These are phyloP conservation scores for Lanistes nyassanus DNA, from an alignment of 1,140 invertebrate genomes.

Conservation along the genomic window DNA sequence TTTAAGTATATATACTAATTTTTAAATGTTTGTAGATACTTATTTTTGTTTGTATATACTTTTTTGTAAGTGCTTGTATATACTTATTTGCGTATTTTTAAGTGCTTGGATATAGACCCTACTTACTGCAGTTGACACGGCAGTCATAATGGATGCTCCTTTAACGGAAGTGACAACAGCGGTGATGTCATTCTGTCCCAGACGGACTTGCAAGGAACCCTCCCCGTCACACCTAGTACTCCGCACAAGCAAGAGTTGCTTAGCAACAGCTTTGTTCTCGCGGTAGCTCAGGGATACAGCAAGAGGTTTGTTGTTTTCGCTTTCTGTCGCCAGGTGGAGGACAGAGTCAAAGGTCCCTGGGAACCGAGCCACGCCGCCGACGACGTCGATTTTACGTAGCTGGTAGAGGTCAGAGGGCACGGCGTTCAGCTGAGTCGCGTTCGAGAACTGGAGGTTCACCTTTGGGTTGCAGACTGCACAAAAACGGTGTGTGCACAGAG, in stretches of 20 bases:
- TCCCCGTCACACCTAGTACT: neutral
- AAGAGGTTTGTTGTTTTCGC: neutral
- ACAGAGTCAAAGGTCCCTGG: neutral
- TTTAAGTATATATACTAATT: too few relatives aligned
- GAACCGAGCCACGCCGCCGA: neutral
- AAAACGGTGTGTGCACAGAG: neutral
- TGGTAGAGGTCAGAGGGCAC: neutral
- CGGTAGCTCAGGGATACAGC: neutral
- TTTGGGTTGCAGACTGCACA: neutral
- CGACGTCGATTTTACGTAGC: neutral
- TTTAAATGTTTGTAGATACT: too few relatives aligned
- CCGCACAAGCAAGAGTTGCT: neutral
- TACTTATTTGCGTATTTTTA: too few relatives aligned
- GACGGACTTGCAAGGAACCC: neutral
- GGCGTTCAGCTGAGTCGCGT: neutral
- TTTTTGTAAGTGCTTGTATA: too few relatives aligned
- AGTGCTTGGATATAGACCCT: too few relatives aligned
- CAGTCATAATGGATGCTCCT: neutral
- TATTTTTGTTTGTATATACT: too few relatives aligned
- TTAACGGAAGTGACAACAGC: neutral
- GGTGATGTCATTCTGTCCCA: neutral
- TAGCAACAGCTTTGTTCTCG: neutral
- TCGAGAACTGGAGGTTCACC: neutral
- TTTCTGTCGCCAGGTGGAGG: neutral
- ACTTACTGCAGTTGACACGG: neutral